Conservation (phyloP, 1,140 invertebrate genomes). For the Bombus vancouverensis region DNA sequence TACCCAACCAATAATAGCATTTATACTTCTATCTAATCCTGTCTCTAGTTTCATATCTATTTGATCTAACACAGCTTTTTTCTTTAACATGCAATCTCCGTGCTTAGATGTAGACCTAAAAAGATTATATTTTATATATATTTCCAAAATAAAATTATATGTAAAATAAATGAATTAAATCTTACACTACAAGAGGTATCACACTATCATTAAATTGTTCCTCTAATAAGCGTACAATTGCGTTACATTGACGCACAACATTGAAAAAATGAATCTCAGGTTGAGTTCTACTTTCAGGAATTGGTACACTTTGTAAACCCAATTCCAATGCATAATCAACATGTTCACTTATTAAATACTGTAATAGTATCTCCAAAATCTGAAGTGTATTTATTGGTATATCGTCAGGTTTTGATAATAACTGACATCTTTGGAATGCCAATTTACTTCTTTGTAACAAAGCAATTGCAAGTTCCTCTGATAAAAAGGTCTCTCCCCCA, state of each 20-base stretch:
- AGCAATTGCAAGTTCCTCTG: conserved; percentile 97
- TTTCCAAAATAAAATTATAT: not conserved
- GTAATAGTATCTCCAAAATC: conserved; percentile 93
- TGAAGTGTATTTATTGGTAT: conserved; percentile 91
- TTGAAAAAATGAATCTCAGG: conserved; percentile 97
- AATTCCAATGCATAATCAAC: conserved; percentile 98
- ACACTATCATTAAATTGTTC: conserved; percentile 96
- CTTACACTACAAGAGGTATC: conserved; percentile 93
- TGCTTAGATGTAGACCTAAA: conserved; percentile 93
- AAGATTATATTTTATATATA: conserved; percentile 43
- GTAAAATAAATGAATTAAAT: conserved; percentile 53
- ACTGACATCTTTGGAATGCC: conserved; percentile 94
- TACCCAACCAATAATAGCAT: conserved; percentile 95
- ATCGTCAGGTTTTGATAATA: conserved; percentile 92
- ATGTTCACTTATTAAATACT: conserved; percentile 95
- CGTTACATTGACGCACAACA: conserved; percentile 96
- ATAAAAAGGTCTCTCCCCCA: conserved; percentile 98
- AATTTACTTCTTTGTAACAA: conserved; percentile 95
- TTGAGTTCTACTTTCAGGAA: conserved; percentile 92
- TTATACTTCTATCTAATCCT: conserved; percentile 94
- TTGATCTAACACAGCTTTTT: conserved; percentile 92
- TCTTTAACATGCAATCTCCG: conserved; percentile 93
- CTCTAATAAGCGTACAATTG: conserved; percentile 97
- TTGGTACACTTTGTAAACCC: conserved; percentile 94
- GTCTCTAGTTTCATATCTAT: conserved; percentile 95